These are phyloP conservation scores for Parotocinclus haroldoi DNA, from an alignment of 2,797 vertebrate species.

Conservation along the genomic window DNA sequence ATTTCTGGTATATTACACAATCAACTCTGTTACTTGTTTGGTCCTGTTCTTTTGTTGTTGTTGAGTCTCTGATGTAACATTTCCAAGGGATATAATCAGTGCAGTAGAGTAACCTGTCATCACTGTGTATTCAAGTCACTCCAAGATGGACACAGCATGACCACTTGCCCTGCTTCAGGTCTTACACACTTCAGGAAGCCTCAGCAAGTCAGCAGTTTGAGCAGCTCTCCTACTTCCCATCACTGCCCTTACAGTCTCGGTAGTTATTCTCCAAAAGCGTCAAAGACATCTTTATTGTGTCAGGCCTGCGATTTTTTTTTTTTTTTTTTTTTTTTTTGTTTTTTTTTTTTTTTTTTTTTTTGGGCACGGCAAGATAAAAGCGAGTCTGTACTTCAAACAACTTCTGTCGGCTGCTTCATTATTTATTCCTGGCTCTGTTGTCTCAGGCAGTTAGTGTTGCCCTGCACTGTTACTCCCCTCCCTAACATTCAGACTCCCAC, in stretches of 20 bases:
- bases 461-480: constrained; percentile 32
- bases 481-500: constrained; percentile 19
- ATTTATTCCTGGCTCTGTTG: constrained; percentile 35
- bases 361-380: constrained; percentile 51
- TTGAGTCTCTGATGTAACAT: background rate
- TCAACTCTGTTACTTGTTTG: no score
- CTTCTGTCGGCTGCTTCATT: constrained; percentile 46
- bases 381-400: constrained; percentile 49
- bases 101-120: background rate
- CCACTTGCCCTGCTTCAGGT: constrained; percentile 3
- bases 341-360: constrained; percentile 22
- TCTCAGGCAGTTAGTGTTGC: constrained; percentile 49
- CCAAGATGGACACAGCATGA: constrained; percentile 4
- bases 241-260: constrained; percentile 31
- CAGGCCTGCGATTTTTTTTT: constrained; percentile 49
- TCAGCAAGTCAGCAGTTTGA: constrained; percentile 14
- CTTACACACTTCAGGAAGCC: constrained; percentile 27
- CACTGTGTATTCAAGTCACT: background rate
- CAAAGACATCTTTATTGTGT: constrained; percentile 54
- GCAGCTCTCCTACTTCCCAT: background rate
- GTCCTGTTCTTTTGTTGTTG: no score
- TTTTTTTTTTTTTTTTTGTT: constrained; percentile 1
- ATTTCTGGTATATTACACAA: no score
- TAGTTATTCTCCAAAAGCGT: constrained; percentile 46
- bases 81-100: background rate